Evolutionary conservation across 2,797 vertebrate species (phyloP), one percentile per base, ranked within the genome.

Genomic region (Acomys russatus): DNA sequence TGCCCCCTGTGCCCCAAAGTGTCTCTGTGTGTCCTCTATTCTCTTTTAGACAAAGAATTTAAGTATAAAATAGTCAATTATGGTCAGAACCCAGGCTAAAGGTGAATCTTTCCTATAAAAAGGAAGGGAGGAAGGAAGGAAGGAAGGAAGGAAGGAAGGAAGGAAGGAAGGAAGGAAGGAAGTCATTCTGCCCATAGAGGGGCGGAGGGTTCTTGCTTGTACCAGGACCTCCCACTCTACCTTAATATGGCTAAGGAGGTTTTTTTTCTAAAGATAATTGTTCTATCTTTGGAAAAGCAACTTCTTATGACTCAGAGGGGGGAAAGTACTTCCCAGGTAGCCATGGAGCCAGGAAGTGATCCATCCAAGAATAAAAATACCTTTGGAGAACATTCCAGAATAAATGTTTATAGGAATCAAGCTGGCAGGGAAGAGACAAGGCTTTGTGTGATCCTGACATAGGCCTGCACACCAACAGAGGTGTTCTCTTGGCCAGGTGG

Each of bases 351-450:
- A 20, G 80, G 9, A 90, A 66, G 9, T 49, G 38, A 88, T 88
- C 44, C 44, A 73, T 85, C 70, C 82, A 66, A 93, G 90, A 88
- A 30, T 83, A 92, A 77, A 95, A 92, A 63, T 54, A 10, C 54
- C 30, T 33, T 44, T 9, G 25, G 68, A 56, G 59, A 92, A 73
- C 64, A 86, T 76, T 96, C 77, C 80, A 93, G 85, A 91, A 78
- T 85, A 86, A 90, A 88, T 92, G 35, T 83, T 82, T 94, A 64
- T 68, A n/a, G 93, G 80, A 94, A 59, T 56, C 56, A 90, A 66
- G 54, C 68, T 70, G 88, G 61, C 56, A 68, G 59, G 68, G 44
- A 68, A 70, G 28, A 11, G 4, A 4, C 0, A 0, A 78, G 66
- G 71, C 20, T 94, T 54, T 90, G 33, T 91, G 30, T 86, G 77